Conservation (phyloP, 1,140 invertebrate genomes). For the Aphaenogaster floridana region DNA sequence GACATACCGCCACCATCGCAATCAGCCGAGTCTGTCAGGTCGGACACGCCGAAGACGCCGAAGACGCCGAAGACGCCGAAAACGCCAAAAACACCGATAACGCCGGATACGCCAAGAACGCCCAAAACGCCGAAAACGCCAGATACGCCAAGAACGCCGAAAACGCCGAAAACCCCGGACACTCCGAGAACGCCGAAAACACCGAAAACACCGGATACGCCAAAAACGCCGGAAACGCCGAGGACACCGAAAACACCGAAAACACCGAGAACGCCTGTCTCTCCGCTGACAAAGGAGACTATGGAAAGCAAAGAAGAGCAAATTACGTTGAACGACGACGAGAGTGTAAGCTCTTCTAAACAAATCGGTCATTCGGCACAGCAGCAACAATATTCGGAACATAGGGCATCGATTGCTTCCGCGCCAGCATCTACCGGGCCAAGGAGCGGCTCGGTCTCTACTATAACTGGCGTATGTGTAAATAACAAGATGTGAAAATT, state of each 20-base stretch:
- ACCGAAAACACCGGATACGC: neutral
- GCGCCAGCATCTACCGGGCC: constrained; percentile 69
- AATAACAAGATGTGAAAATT: neutral
- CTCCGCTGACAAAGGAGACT: neutral
- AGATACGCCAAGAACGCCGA: neutral
- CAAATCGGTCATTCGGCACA: constrained; percentile 19
- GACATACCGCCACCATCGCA: constrained; percentile 53
- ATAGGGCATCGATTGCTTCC: constrained; percentile 79
- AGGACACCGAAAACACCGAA: constrained; percentile 18
- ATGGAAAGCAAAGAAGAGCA: neutral
- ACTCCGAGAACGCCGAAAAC: neutral
- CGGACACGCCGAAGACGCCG: constrained; percentile 11
- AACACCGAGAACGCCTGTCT: constrained; percentile 10
- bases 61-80: neutral
- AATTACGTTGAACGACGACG: neutral
- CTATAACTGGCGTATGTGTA: constrained; percentile 74
- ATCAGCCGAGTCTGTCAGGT: constrained; percentile 69
- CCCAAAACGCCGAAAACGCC: neutral
- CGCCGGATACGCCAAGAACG: neutral
- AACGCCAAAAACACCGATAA: neutral
- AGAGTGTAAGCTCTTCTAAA: neutral
- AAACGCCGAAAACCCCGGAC: neutral
- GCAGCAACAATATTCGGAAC: constrained; percentile 66
- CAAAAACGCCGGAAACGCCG: neutral
- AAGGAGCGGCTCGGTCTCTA: constrained; percentile 80